Base-by-base conservation (phyloP, 2,113 vertebrate genomes). In the Dipodomys merriami region DNA sequence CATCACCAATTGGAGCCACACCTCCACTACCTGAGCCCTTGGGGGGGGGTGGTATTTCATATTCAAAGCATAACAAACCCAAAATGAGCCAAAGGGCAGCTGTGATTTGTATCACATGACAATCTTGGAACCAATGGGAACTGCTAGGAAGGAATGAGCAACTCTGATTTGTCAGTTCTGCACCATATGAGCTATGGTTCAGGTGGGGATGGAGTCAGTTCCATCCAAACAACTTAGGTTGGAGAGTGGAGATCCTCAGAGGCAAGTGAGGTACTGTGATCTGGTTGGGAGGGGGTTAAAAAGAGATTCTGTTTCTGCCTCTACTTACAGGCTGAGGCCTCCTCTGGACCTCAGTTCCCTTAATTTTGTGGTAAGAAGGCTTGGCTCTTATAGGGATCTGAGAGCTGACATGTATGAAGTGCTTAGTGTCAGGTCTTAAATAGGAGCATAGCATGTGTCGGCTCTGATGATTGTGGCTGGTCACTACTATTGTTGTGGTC, bases 371-470 rank as follows among this genome's bases (percentile, higher is more conserved):
- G 23, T 18, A n/a, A 49, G 49, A 49, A 49, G 49, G 49, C 49
- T 12, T 2, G 67, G 25, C 6, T 64, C 29, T 65, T 20, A 0
- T 2, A 23, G n/a, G 35, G 74, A 18, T 0, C 46, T 0, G 29
- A 19, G 64, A 78, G 39, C 27, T 25, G 33, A 85, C 6, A 27
- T 11, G 18, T 18, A 65, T 13, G 35, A 39, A 49, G 4, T 53
- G 39, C 16, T 39, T 29, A 9, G 19, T 29, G 15, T 7, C 15
- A 13, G 0, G 18, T 15, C 29, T 35, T 5, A 22, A 71, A 49
- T 29, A 39, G 25, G 35, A 25, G 81, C 25, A 5, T 7, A 18
- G 7, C 53, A 16, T 19, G 1, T 73, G 25, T 44, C 10, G 12
- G n/a, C 74, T 44, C 10, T 11, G 15, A 19, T 35, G 11, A 18